phyloP scores from a whole-genome alignment of 1,140 invertebrate genomes.

The Euglossa dilemma region DNA sequence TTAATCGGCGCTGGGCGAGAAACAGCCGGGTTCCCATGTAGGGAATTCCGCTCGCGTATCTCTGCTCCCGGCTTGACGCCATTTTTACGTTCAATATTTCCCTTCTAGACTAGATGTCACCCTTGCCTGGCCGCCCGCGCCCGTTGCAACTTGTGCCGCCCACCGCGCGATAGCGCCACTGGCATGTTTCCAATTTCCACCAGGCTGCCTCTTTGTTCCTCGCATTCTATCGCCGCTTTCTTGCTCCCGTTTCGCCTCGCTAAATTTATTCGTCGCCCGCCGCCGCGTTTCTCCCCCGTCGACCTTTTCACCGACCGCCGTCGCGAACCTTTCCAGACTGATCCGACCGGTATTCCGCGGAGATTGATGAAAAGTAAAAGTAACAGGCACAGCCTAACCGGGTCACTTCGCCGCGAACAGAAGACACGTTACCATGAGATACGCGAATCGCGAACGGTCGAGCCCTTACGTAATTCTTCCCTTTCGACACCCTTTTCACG shows the following conservation, averaged over 20 bases:
- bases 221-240: conserved; percentile 17
- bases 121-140: conserved; percentile 53
- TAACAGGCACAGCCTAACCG: neutral
- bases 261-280: conserved; percentile 34
- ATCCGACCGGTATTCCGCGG: conserved; percentile 6
- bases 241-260: conserved; percentile 37
- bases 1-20: neutral
- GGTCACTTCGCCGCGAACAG: conserved; percentile 17
- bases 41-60: conserved; percentile 47
- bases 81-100: conserved; percentile 78
- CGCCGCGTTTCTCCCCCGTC: neutral
- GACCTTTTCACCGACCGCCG: neutral
- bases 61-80: conserved; percentile 73
- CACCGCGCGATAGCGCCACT: conserved; percentile 70
- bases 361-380: conserved; percentile 50
- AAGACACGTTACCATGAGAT: conserved; percentile 7
- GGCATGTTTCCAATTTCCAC: conserved; percentile 54
- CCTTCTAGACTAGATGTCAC: conserved; percentile 74
- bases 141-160: conserved; percentile 52
- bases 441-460: conserved; percentile 27
- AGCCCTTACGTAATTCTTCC: conserved; percentile 16
- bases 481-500: no score
- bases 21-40: no score
- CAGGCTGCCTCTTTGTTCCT: conserved; percentile 30
- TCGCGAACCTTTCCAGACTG: neutral